Evolutionary conservation across 1,140 invertebrate genomes (phyloP).

Genomic region (Sinonovacula constricta): DNA sequence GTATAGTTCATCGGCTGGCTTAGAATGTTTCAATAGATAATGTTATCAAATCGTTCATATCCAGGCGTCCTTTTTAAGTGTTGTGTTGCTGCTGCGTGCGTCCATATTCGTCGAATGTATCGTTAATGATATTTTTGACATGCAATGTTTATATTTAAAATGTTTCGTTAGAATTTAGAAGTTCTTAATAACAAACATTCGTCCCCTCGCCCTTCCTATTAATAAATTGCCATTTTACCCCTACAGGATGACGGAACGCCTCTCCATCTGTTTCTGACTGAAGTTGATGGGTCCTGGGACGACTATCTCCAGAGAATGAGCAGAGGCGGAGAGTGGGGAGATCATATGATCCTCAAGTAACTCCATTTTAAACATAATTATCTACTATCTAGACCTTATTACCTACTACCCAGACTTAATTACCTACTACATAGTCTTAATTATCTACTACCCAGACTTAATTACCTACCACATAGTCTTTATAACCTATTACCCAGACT

Average conservation of each 20-base stretch:
- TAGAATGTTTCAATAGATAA: too few species aligned
- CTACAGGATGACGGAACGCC: constrained; percentile 27
- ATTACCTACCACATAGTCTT: too few species aligned
- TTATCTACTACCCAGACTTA: too few species aligned
- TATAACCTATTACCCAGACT: too few species aligned
- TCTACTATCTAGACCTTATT: too few species aligned
- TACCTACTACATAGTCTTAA: too few species aligned
- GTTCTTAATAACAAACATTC: neutral
- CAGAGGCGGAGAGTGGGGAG: constrained; percentile 44
- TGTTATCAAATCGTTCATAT: too few species aligned
- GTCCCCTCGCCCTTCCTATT: neutral
- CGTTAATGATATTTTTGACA: neutral
- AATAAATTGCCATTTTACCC: neutral
- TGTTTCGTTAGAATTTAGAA: neutral
- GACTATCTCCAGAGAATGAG: constrained; percentile 32
- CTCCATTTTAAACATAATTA: too few species aligned
- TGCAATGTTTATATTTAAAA: neutral
- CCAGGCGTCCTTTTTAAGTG: neutral
- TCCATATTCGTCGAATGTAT: neutral
- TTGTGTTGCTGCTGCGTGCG: neutral
- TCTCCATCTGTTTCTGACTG: constrained; percentile 14
- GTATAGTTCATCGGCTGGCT: too few species aligned
- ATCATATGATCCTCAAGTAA: constrained; percentile 42
- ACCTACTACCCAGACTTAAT: too few species aligned
- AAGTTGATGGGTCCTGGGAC: constrained; percentile 19